Percentiles rank a stretch among this genome's conserved stretches.
Evolutionary conservation across 2,888 invertebrate genomes (phyloP).

Genomic region (Sphaerolaimus hirsutus): DNA sequence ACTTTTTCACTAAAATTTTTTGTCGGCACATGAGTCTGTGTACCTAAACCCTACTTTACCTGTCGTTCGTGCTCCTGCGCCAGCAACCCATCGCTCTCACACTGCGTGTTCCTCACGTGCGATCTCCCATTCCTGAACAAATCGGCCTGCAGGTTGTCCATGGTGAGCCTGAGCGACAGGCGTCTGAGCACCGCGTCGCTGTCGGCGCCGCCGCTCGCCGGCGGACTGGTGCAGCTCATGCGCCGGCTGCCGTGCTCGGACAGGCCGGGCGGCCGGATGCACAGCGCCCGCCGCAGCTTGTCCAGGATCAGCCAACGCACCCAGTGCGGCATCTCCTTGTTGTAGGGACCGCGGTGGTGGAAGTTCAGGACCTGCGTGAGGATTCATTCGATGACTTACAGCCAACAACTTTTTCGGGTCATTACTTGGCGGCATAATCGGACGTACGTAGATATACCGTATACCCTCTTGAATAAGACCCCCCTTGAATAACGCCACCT

Average conservation of each 20-base stretch:
- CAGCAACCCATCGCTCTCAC: too few relatives aligned
- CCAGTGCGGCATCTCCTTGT: slow-evolving; percentile 32
- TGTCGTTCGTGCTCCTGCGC: too few relatives aligned
- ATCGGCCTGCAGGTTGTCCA: slow-evolving; percentile 26
- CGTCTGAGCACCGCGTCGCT: slow-evolving; percentile 15
- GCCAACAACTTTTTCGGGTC: too few relatives aligned
- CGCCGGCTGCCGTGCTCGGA: slow-evolving; percentile 3
- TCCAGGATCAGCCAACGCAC: slow-evolving; percentile 24
- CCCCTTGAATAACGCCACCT: too few relatives aligned
- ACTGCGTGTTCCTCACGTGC: too few relatives aligned
- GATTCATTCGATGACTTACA: too few relatives aligned
- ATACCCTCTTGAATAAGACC: too few relatives aligned
- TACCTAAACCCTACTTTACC: too few relatives aligned
- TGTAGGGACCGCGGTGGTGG: slow-evolving; percentile 34
- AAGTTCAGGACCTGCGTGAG: slow-evolving; percentile 37
- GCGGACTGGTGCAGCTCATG: neutral
- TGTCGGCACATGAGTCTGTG: too few relatives aligned
- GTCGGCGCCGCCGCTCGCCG: neutral
- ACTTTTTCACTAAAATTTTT: neutral
- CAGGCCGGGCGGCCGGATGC: slow-evolving; percentile 14
- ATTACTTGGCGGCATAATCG: too few relatives aligned
- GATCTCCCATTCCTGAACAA: too few relatives aligned
- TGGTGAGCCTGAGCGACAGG: slow-evolving; percentile 24
- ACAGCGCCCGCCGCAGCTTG: slow-evolving; percentile 10
- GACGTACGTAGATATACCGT: too few relatives aligned